Conservation (phyloP, 2,797 vertebrate genomes). For the Geotria australis region DNA sequence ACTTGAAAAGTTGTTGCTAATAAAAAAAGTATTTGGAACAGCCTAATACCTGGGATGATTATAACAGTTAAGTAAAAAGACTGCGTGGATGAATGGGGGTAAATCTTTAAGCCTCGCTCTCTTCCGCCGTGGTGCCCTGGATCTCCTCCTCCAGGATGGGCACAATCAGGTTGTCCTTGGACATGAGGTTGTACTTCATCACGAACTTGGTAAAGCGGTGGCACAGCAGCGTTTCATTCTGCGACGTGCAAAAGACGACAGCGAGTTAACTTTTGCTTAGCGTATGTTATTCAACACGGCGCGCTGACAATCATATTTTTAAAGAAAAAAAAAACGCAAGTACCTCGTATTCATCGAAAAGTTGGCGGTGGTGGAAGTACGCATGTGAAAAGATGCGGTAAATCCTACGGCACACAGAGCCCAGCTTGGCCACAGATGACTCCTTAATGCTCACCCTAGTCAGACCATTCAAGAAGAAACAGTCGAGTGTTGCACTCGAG, state of each 20-base stretch:
- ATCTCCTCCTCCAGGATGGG: conserved; percentile 91
- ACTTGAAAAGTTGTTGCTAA: no score
- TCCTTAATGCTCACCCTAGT: conserved; percentile 93
- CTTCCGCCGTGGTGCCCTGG: conserved; percentile 35
- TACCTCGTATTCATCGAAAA: conserved; percentile 98
- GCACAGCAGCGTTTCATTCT: conserved; percentile 97
- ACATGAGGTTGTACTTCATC: conserved; percentile 99
- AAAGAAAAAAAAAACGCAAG: background rate
- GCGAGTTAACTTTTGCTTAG: no score
- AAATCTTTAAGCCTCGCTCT: conserved; percentile 53
- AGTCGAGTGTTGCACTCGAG: no score
- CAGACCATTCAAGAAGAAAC: background rate
- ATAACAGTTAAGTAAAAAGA: no score
- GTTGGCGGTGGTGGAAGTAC: conserved; percentile 95
- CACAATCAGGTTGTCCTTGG: conserved; percentile 98
- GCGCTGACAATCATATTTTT: background rate
- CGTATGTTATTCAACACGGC: no score
- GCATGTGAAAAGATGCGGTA: conserved; percentile 99
- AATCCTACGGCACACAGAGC: conserved; percentile 89
- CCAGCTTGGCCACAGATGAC: conserved; percentile 92
- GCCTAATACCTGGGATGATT: no score
- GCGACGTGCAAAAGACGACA: conserved; percentile 6
- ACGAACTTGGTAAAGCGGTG: conserved; percentile 96
- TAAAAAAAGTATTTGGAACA: no score
- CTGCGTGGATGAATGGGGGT: no score